Evolutionary conservation across 2,888 invertebrate genomes (phyloP).

Genomic region (Omphaloscelis lunosa): DNA sequence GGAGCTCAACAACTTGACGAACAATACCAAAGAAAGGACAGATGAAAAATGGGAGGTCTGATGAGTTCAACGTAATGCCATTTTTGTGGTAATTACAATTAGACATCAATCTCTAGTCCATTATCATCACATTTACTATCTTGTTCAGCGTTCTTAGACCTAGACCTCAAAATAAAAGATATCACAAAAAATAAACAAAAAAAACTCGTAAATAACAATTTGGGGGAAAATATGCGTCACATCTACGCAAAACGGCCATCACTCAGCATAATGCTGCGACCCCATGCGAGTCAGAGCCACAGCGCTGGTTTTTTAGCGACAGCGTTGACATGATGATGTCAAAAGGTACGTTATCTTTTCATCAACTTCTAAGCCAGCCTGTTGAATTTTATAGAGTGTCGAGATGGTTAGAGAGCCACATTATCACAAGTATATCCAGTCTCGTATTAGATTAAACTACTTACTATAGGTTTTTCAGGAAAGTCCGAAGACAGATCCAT

Average conservation of each 20-base stretch:
- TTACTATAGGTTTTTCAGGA: constrained; percentile 51
- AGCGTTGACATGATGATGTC: no score
- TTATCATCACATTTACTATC: neutral
- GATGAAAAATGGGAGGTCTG: constrained; percentile 5
- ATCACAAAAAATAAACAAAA: neutral
- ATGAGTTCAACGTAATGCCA: neutral
- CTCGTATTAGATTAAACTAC: constrained; percentile 28
- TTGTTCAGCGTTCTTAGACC: neutral
- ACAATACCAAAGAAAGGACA: no score
- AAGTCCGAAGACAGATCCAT: constrained; percentile 25
- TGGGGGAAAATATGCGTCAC: no score
- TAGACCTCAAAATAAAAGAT: neutral
- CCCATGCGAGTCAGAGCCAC: no score
- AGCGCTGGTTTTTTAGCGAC: no score
- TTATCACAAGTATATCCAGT: neutral
- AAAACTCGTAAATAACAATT: no score
- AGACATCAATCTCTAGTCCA: constrained; percentile 11
- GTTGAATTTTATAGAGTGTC: neutral
- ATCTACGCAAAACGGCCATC: no score
- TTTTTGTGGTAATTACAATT: constrained; percentile 12
- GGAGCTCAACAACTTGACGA: no score
- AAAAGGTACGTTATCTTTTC: neutral
- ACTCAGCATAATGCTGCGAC: no score
- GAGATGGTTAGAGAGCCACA: neutral
- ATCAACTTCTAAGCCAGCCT: neutral